A percentile compares a stretch with the other conserved stretches of the same genome.
These are phyloP conservation scores for Quiscalus mexicanus DNA, from an alignment of 2,113 vertebrate species.

Conservation along the genomic window DNA sequence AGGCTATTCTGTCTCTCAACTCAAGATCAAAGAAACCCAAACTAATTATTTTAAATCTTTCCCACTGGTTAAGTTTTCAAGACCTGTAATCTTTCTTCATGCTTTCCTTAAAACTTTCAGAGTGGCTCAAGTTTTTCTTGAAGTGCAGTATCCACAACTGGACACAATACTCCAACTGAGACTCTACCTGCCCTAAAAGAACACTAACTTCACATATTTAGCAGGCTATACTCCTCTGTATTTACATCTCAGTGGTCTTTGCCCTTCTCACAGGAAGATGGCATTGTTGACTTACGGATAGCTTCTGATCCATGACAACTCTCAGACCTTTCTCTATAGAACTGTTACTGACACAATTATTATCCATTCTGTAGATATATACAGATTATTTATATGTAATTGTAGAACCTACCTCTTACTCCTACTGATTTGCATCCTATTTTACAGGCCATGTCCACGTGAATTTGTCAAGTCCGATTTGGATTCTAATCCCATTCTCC, in stretches of 20 bases:
- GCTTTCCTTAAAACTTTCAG: not conserved
- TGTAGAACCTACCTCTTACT: not conserved
- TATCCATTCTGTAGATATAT: not conserved
- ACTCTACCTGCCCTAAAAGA: not conserved
- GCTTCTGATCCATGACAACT: not conserved
- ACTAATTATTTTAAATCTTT: not conserved
- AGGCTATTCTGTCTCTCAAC: not conserved
- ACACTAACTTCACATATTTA: not conserved
- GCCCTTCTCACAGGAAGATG: constrained; percentile 54
- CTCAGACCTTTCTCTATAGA: not conserved
- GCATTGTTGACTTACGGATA: constrained; percentile 9
- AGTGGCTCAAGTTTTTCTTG: not conserved
- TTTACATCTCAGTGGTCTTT: not conserved
- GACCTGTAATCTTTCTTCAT: not conserved
- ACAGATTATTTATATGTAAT: not conserved
- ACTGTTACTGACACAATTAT: not conserved
- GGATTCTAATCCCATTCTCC: not conserved
- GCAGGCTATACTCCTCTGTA: not conserved
- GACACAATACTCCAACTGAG: not conserved
- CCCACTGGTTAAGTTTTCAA: not conserved
- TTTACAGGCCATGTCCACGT: not conserved
- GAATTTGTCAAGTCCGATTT: not conserved
- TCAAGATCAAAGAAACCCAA: not conserved
- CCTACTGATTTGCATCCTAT: not conserved
- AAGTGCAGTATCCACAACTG: not conserved